Evolutionary conservation across 1,140 invertebrate genomes (phyloP), one percentile per base, ranked within the genome.

Genomic region (Diorhabda carinulata): DNA sequence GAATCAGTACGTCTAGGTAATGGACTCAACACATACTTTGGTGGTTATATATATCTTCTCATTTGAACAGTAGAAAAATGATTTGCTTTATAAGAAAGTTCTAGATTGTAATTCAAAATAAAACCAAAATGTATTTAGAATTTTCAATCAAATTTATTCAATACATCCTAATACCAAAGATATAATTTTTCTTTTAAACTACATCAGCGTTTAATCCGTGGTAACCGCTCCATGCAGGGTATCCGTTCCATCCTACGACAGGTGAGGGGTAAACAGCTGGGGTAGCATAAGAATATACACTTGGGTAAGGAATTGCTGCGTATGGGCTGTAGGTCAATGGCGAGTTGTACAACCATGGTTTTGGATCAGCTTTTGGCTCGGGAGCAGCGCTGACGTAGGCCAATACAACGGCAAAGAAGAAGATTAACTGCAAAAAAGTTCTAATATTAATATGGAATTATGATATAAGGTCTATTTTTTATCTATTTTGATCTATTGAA

Each of bases 181-280:
- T 25, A 25, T 25, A 25, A 25, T 25, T 25, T 25, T 25, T 25
- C 25, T 25, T 25, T 25, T 25, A 25, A 25, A 25, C 25, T 25
- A 25, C 25, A 25, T 1, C 25, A 25, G 25, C 25, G 25, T 25
- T 25, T 25, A 25, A 25, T 25, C 25, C 25, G 25, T 25, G 25
- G 25, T 25, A 25, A 25, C 25, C 25, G 25, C 25, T 25, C 25
- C 25, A 25, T 25, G 25, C 25, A 25, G 25, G 25, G 25, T 52
- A 52, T 52, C 47, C 47, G 47, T n/a, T 52, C 6, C n/a, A 52
- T 52, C 47, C 47, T 4, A 52, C 47, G 6, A 52, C 47, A 25
- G 64, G 64, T 3, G 76, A 76, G 4, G 66, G 63, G 52, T 78
- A 68, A 3, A 67, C 68, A 5, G 68, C 61, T 3, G 73, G 69